phyloP scores from a whole-genome alignment of 2,113 vertebrate genomes.

The Climacteris rufus region DNA sequence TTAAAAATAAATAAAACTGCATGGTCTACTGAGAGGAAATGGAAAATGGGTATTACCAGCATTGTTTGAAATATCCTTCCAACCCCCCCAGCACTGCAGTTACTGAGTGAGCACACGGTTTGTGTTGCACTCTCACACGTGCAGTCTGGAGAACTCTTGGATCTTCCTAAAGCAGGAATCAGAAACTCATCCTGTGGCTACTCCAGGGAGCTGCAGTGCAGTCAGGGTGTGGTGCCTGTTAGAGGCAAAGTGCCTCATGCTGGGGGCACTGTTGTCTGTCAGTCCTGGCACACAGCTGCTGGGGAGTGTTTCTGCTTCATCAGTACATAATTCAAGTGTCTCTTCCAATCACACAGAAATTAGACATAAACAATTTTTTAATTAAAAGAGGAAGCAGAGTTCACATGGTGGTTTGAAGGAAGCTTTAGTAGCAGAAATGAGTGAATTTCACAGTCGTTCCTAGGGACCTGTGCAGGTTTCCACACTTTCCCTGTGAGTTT shows the following conservation, averaged over 20 bases:
- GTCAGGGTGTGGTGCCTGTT: background rate
- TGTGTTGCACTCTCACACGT: background rate
- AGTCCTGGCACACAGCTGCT: background rate
- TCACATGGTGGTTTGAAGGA: background rate
- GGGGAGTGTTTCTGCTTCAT: background rate
- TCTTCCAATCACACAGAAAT: background rate
- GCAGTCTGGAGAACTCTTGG: background rate
- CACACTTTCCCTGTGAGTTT: too few species aligned
- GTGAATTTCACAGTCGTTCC: accelerated
- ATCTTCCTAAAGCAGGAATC: background rate
- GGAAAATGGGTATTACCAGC: background rate
- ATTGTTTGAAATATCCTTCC: background rate
- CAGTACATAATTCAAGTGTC: background rate
- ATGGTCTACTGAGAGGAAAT: background rate
- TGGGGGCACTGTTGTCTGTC: background rate
- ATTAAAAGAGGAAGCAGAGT: background rate
- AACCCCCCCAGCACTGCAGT: accelerated
- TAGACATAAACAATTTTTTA: background rate
- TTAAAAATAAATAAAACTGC: background rate
- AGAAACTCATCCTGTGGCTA: accelerated
- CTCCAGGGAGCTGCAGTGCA: accelerated
- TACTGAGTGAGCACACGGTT: background rate
- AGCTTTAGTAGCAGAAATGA: background rate
- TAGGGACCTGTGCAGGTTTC: background rate
- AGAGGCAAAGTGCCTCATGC: accelerated